These are phyloP conservation scores for Dendropsophus ebraccatus DNA, from an alignment of 2,113 vertebrate genomes.

Conservation along the genomic window DNA sequence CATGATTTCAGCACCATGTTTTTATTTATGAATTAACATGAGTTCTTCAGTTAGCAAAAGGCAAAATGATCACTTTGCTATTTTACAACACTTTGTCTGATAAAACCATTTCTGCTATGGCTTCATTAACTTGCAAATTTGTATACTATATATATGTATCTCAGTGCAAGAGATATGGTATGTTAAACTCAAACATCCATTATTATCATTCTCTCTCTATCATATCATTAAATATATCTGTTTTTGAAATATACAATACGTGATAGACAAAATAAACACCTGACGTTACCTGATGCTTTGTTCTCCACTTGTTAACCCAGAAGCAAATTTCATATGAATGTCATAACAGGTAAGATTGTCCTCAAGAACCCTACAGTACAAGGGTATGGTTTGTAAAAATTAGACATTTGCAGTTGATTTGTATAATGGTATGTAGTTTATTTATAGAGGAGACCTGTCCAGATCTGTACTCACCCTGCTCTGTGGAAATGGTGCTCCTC, in stretches of 20 bases:
- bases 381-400: not conserved
- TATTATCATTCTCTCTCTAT: not conserved
- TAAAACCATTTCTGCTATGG: not conserved
- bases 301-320: conserved; percentile 49
- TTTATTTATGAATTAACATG: too few species aligned
- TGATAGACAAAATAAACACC: not conserved
- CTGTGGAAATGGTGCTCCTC: conserved; percentile 48
- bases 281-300: conserved; percentile 53
- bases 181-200: not conserved
- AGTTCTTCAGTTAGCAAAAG: not conserved
- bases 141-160: too few species aligned
- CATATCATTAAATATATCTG: not conserved
- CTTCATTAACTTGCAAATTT: not conserved
- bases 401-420: not conserved
- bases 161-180: too few species aligned
- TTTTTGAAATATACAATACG: not conserved
- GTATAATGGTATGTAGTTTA: not conserved
- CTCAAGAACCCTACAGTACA: conserved; percentile 43
- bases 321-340: conserved; percentile 52
- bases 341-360: conserved; percentile 54
- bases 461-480: conserved; percentile 48
- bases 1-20: not conserved
- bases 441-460: not conserved
- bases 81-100: not conserved
- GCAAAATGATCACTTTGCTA: too few species aligned